Evolutionary conservation across 2,113 vertebrate genomes (phyloP).

Genomic region (Sinocyclocheilus rhinocerous): DNA sequence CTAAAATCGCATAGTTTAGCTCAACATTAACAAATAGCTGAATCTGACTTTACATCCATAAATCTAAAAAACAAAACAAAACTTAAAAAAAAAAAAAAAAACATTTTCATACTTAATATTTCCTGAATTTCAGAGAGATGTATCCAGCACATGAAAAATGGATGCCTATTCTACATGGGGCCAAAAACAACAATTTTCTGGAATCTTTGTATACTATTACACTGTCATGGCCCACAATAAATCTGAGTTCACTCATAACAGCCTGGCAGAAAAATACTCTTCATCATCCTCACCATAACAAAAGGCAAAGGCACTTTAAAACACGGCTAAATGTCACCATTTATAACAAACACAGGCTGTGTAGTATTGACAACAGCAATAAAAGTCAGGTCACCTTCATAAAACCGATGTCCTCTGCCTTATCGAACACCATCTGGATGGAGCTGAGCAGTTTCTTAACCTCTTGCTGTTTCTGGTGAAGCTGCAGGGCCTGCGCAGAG

Average conservation of each 20-base stretch:
- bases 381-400: slow-evolving; percentile 86
- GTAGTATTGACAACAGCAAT: slow-evolving; percentile 10
- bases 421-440: slow-evolving; percentile 93
- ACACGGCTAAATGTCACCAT: slow-evolving; percentile 12
- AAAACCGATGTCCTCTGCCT: slow-evolving; percentile 96
- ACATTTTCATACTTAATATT: not conserved
- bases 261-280: not conserved
- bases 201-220: not conserved
- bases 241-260: slow-evolving; percentile 1
- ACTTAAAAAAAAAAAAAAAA: not conserved
- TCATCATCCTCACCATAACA: not conserved
- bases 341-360: slow-evolving; percentile 5
- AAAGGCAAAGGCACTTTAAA: slow-evolving; percentile 21
- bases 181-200: slow-evolving; percentile 2
- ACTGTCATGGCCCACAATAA: not conserved
- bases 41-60: not conserved
- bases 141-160: slow-evolving; percentile 18
- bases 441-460: slow-evolving; percentile 97
- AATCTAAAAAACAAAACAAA: not conserved
- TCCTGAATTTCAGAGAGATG: not conserved
- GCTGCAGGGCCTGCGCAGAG: slow-evolving; percentile 88
- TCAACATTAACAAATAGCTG: not conserved
- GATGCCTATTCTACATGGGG: not conserved
- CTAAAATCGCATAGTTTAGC: not conserved
- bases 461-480: slow-evolving; percentile 94